Conservation (phyloP, 2,113 vertebrate species). For the Dromaius novaehollandiae region DNA sequence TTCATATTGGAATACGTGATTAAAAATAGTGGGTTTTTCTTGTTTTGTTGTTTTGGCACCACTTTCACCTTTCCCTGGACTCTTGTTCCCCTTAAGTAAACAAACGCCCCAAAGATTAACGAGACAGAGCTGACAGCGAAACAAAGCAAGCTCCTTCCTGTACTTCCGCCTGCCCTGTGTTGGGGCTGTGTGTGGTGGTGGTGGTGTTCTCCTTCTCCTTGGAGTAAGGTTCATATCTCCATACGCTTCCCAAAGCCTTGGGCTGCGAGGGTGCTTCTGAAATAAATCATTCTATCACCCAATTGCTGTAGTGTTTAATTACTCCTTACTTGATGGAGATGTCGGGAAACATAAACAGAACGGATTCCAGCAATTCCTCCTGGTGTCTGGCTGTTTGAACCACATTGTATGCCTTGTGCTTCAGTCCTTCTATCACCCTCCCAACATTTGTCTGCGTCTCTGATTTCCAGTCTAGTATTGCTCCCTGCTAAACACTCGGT, state of each 20-base stretch:
- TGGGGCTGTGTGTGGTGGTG: fast-evolving
- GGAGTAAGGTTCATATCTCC: neutral
- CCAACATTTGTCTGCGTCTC: neutral
- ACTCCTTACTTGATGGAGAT: conserved; percentile 17
- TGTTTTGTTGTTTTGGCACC: neutral
- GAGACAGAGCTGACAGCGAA: neutral
- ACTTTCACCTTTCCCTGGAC: neutral
- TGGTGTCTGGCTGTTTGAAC: neutral
- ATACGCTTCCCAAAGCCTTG: conserved; percentile 32
- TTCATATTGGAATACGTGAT: neutral
- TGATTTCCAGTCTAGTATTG: neutral
- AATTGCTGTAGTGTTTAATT: conserved; percentile 52
- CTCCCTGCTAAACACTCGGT: neutral
- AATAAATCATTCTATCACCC: conserved; percentile 56
- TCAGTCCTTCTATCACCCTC: neutral
- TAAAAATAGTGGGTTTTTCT: neutral
- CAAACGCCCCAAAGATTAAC: neutral
- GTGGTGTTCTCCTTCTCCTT: neutral
- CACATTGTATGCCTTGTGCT: neutral
- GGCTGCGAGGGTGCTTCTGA: conserved; percentile 20
- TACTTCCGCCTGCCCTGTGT: neutral
- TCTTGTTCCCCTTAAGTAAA: neutral
- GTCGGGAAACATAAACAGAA: conserved; percentile 44
- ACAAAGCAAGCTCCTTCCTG: neutral
- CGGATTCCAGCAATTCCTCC: conserved; percentile 38